Evolutionary conservation across 2,113 vertebrate genomes (phyloP).

Genomic region (Prolemur simus): DNA sequence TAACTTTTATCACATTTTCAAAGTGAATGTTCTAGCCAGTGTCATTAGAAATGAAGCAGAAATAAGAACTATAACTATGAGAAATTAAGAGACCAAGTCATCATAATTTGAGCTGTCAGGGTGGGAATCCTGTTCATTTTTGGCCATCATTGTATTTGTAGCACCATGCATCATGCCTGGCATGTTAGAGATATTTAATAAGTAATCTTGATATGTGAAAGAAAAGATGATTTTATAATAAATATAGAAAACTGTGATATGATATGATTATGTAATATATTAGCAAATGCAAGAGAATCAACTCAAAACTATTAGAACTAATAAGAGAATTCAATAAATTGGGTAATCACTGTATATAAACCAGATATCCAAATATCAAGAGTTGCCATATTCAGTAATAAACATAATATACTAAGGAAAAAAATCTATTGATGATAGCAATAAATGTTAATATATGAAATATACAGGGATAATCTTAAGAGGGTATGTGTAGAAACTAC

Average conservation of each 20-base stretch:
- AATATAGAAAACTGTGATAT: neutral
- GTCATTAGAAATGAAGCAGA: slow-evolving; percentile 19
- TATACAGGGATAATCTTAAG: neutral
- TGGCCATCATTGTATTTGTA: neutral
- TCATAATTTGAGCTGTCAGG: neutral
- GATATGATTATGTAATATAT: neutral
- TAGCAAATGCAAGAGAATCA: slow-evolving; percentile 25
- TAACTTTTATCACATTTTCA: slow-evolving; percentile 30
- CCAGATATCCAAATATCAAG: neutral
- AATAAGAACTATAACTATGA: slow-evolving; percentile 17
- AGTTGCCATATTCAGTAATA: neutral
- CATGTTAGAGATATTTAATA: neutral
- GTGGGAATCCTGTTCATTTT: neutral
- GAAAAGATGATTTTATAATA: neutral
- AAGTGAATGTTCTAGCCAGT: neutral
- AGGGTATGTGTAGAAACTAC: neutral
- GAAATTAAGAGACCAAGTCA: neutral
- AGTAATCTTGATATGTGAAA: slow-evolving; percentile 5
- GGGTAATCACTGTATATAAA: neutral
- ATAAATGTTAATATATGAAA: neutral
- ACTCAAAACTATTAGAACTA: neutral
- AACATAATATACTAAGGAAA: neutral
- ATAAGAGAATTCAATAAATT: neutral
- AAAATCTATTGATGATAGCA: neutral
- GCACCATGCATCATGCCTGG: neutral